Evolutionary conservation across 64 coral and sea anemone genomes (phyloP).

Genomic region (Porites lutea): DNA sequence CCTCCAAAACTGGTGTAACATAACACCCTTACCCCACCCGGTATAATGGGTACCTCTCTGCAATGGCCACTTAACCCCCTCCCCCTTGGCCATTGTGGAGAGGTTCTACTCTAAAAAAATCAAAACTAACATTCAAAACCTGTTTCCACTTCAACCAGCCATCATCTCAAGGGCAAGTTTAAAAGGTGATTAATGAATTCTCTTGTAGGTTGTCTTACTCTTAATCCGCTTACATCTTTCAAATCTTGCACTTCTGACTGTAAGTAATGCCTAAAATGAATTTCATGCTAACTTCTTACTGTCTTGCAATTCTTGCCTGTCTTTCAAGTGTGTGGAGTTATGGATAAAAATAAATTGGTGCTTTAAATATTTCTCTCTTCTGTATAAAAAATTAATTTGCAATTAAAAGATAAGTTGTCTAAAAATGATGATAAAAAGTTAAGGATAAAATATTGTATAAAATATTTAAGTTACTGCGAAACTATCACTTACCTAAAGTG

Average conservation of each 20-base stretch:
- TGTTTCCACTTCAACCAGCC: slow-evolving; percentile 45
- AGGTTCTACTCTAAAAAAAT: not conserved
- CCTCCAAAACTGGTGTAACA: no score
- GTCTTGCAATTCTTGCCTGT: not conserved
- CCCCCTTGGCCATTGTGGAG: no score
- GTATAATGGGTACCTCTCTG: no score
- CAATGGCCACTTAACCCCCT: no score
- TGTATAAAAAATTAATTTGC: not conserved
- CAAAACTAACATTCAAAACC: slow-evolving; percentile 42
- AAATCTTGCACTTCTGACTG: slow-evolving; percentile 80
- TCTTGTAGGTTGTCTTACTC: slow-evolving; percentile 79
- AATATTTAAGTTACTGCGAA: no score
- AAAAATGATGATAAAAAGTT: no score
- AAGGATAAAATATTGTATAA: no score
- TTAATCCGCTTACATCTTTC: slow-evolving; percentile 85
- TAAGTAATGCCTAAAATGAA: slow-evolving; percentile 56
- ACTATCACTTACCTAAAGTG: no score
- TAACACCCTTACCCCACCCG: no score
- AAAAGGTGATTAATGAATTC: slow-evolving; percentile 67
- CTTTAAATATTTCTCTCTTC: not conserved
- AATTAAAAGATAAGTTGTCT: no score
- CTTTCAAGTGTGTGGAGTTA: not conserved
- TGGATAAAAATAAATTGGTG: not conserved
- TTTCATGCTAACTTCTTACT: not conserved
- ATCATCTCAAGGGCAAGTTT: slow-evolving; percentile 56